Conservation (phyloP, 2,888 invertebrate species). For the Lamellibrachia satsuma region DNA sequence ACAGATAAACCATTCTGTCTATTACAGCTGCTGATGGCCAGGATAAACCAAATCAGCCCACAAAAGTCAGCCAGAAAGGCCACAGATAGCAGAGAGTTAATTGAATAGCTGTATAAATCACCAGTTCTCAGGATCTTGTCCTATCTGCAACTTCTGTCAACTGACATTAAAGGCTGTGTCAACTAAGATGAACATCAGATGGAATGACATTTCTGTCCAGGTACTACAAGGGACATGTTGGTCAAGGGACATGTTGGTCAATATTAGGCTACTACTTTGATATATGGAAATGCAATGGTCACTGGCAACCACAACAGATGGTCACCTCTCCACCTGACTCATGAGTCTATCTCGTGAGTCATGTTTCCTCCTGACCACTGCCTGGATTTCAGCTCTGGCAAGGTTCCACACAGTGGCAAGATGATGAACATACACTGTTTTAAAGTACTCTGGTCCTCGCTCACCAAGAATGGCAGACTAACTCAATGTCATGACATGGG, state of each 20-base stretch:
- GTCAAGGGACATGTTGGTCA: neutral
- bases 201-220: neutral
- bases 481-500: too few species aligned
- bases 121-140: neutral
- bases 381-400: too few species aligned
- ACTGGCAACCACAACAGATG: too few species aligned
- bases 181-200: neutral
- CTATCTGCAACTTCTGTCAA: neutral
- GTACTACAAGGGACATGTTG: neutral
- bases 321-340: too few species aligned
- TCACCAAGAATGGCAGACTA: too few species aligned
- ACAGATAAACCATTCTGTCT: neutral
- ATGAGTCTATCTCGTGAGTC: too few species aligned
- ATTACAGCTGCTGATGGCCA: neutral
- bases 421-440: too few species aligned
- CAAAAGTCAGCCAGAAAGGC: neutral
- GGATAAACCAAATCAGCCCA: neutral
- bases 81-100: neutral
- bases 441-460: too few species aligned
- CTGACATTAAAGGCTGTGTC: slow-evolving; percentile 12
- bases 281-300: neutral
- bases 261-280: neutral
- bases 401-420: too few species aligned
- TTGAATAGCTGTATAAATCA: neutral
- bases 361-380: too few species aligned